Evolutionary conservation across 2,113 vertebrate species (phyloP).

Genomic region (Larimichthys polyactis): DNA sequence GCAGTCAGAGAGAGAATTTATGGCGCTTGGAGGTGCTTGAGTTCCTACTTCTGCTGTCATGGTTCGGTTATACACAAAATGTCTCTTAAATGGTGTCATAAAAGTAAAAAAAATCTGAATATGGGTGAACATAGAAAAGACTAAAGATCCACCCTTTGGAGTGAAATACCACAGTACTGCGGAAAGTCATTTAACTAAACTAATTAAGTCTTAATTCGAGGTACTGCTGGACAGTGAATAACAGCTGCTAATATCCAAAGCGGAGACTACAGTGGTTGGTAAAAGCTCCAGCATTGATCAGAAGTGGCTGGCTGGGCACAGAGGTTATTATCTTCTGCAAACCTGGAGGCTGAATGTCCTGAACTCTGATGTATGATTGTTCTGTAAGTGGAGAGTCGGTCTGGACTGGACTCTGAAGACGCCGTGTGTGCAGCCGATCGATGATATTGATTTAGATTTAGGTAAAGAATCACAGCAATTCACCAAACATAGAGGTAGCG

Average conservation of each 20-base stretch:
- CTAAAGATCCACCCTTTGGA: background rate
- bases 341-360: conserved; percentile 9
- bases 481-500: background rate
- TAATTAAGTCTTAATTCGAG: background rate
- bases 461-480: background rate
- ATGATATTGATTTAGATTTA: conserved; percentile 28
- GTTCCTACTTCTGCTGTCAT: background rate
- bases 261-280: conserved; percentile 10
- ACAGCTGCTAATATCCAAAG: background rate
- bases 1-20: background rate
- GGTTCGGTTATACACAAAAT: background rate
- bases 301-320: background rate
- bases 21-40: background rate
- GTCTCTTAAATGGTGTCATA: background rate
- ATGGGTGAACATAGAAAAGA: background rate
- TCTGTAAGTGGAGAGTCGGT: conserved; percentile 18
- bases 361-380: conserved; percentile 1
- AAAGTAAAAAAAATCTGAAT: background rate
- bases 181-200: background rate
- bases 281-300: conserved; percentile 54
- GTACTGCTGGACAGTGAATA: background rate
- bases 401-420: background rate
- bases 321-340: conserved; percentile 23
- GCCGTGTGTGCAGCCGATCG: conserved; percentile 8
- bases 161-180: background rate